Percentiles rank a stretch among this genome's conserved stretches.
Evolutionary conservation across 2,797 vertebrate genomes (phyloP).

Genomic region (Chelmon rostratus): DNA sequence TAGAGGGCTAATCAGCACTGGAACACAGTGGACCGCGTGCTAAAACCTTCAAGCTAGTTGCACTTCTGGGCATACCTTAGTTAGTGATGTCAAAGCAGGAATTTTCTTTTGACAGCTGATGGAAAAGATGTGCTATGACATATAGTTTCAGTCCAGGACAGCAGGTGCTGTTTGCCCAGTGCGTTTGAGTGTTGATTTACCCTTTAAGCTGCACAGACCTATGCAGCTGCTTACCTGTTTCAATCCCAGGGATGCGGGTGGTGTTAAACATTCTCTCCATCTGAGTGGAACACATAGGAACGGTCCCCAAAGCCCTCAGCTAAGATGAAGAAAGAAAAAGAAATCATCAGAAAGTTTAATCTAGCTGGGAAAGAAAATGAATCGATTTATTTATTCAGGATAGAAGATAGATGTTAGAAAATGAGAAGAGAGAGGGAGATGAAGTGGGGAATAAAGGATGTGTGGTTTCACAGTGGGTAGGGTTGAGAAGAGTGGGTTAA

Average conservation of each 20-base stretch:
- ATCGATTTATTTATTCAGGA: not conserved
- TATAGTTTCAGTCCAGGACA: not conserved
- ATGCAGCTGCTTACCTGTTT: conserved; percentile 85
- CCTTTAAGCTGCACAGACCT: not conserved
- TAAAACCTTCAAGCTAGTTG: not conserved
- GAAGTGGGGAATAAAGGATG: not conserved
- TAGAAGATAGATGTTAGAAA: not conserved
- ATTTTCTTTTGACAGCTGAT: not conserved
- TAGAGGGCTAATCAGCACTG: not conserved
- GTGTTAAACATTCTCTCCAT: conserved; percentile 98
- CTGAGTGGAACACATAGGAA: conserved; percentile 96
- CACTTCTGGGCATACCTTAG: not conserved
- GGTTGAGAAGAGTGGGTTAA: not conserved
- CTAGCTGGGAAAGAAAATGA: not conserved
- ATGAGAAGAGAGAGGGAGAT: not conserved
- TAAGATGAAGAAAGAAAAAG: conserved; percentile 56
- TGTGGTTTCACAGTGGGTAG: not conserved
- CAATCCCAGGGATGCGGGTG: conserved; percentile 92
- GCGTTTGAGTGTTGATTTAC: not conserved
- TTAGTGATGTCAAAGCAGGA: conserved; percentile 1
- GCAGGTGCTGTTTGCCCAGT: not conserved
- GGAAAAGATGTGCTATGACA: not conserved
- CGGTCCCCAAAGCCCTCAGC: conserved; percentile 91
- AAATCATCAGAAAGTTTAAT: not conserved
- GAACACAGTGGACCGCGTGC: not conserved